A percentile compares a stretch with the other conserved stretches of the same genome.
These are phyloP conservation scores for Cebuella pygmaea DNA, from an alignment of 2,797 vertebrate species.

Conservation along the genomic window DNA sequence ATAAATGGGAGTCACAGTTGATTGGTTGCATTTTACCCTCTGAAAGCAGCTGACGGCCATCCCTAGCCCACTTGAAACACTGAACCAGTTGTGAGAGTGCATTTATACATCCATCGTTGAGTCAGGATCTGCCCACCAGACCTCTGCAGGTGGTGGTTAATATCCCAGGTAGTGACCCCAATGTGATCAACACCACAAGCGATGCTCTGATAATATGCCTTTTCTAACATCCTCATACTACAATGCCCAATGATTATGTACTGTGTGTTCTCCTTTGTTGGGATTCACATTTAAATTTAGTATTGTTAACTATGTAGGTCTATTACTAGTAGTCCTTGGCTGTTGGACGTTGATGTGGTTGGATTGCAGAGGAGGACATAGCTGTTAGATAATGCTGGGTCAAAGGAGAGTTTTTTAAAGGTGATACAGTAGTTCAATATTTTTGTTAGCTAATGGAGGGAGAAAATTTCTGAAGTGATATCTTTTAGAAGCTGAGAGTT, in stretches of 20 bases:
- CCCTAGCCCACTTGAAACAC: too few species aligned
- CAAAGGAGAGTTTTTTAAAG: not conserved
- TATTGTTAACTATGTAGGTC: not conserved
- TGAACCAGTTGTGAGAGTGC: too few species aligned
- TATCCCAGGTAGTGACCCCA: too few species aligned
- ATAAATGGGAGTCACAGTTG: too few species aligned
- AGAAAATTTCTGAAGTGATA: not conserved
- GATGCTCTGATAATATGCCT: not conserved
- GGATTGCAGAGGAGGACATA: not conserved
- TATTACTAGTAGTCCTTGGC: not conserved
- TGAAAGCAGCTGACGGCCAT: too few species aligned
- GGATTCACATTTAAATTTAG: not conserved
- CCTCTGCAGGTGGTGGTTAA: too few species aligned
- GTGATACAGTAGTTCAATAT: too few species aligned
- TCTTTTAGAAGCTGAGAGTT: not conserved
- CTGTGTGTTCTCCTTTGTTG: not conserved
- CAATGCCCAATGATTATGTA: fast-evolving
- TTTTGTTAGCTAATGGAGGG: not conserved
- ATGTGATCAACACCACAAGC: too few species aligned
- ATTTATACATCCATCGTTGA: too few species aligned
- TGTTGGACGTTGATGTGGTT: fast-evolving
- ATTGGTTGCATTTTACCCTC: too few species aligned
- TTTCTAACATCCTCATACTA: not conserved
- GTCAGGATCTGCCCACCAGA: too few species aligned
- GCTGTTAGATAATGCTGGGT: not conserved